A percentile compares a stretch with the other conserved stretches of the same genome.
Evolutionary conservation across 1,140 invertebrate genomes (phyloP).

Genomic region (Drosophila novamexicana): DNA sequence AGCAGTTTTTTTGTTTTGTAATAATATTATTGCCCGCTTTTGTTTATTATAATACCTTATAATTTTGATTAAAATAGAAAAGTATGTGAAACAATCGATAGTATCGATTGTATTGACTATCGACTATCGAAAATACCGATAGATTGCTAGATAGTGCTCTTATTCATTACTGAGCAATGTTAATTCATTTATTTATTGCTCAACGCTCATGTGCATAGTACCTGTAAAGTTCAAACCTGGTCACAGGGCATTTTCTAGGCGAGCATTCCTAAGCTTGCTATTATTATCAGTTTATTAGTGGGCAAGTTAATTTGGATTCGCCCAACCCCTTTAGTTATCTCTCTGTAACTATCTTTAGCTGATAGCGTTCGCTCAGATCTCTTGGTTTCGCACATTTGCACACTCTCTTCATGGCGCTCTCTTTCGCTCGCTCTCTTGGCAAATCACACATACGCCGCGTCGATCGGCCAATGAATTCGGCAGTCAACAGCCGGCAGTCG

Average conservation of each 20-base stretch:
- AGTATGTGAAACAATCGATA: too few relatives aligned
- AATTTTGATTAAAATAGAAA: too few relatives aligned
- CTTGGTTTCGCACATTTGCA: slow-evolving; percentile 9
- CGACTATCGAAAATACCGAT: too few relatives aligned
- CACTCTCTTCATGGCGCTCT: slow-evolving; percentile 12
- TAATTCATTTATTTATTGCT: too few relatives aligned
- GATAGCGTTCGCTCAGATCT: slow-evolving; percentile 39
- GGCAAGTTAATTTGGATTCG: slow-evolving; percentile 33
- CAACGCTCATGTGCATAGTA: too few relatives aligned
- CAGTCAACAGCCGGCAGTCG: slow-evolving; percentile 51
- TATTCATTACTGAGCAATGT: too few relatives aligned
- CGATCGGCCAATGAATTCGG: slow-evolving; percentile 44
- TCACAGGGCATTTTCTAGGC: slow-evolving; percentile 1
- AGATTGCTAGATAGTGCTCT: too few relatives aligned
- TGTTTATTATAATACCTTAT: too few relatives aligned
- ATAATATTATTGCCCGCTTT: too few relatives aligned
- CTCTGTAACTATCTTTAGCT: slow-evolving; percentile 24
- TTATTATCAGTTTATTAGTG: slow-evolving; percentile 27
- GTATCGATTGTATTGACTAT: too few relatives aligned
- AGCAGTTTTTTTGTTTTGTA: too few relatives aligned
- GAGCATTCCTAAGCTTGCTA: not conserved
- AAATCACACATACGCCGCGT: slow-evolving; percentile 71
- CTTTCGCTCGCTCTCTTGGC: slow-evolving; percentile 20
- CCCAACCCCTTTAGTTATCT: slow-evolving; percentile 43
- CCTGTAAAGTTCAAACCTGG: too few relatives aligned